Base-by-base conservation (phyloP, 2,888 invertebrate species). In the Dolomedes plantarius region DNA sequence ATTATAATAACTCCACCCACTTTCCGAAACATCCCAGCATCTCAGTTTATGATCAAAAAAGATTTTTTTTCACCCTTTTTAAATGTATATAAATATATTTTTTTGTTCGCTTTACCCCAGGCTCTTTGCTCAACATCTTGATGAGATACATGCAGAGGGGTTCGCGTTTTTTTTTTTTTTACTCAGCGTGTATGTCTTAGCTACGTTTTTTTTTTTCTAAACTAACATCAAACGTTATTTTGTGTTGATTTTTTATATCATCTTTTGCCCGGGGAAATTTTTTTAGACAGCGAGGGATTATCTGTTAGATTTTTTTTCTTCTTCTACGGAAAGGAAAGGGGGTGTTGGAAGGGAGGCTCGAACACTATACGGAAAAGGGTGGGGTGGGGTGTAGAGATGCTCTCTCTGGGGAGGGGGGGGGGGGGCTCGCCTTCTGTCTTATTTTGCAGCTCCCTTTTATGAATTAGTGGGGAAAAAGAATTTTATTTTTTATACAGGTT, bases 1-100 rank as follows among this genome's bases (percentile, higher is more conserved):
- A 78, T 85, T 78, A 78, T 85, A 78, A 78, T 85, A 78, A 85
- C 85, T 46, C 74, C 85, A 62, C 77, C 85, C 77, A n/a, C 68
- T 73, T 23, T 74, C 13, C 23, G 56, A 41, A 56, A 75, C 71
- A 71, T 41, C 41, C 68, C 29, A 31, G 56, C 79, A 36, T 74
- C 68, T 68, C 39, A 77, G 72, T 83, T 77, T 83, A 83, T 83
- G 83, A 83, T 74, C 69, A 50, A 36, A 64, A 39, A 39, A 28
- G 23, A 11, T 27, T 50, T 67, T 74, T 74, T 64, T 64, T 76
- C 68, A 3, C 23, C 16, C 16, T 56, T 56, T 82, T 46, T 31
- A 67, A 64, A 46, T 74, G 75, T 69, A 41, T 77, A 77, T 72
- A 73, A 67, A 77, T 83, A 73, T 83, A 72, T 77, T 77, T 83